Percentiles rank a stretch among this genome's conserved stretches.
Evolutionary conservation across 2,888 invertebrate genomes (phyloP).

Genomic region (Leptinotarsa peninsularis): DNA sequence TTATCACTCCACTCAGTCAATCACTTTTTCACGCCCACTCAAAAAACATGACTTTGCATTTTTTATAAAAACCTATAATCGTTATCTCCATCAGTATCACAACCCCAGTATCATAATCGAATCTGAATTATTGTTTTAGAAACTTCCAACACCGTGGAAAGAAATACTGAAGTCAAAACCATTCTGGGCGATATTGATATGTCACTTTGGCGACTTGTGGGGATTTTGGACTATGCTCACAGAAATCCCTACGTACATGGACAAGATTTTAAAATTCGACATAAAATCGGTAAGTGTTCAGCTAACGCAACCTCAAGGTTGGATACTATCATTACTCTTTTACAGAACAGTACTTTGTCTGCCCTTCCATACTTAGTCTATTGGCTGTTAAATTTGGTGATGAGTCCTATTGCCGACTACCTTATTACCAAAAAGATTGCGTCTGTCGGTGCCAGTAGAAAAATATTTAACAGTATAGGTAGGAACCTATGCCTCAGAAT

Average conservation of each 20-base stretch:
- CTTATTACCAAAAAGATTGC: slow-evolving; percentile 66
- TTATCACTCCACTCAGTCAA: no score
- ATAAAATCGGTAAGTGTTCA: slow-evolving; percentile 73
- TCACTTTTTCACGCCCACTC: no score
- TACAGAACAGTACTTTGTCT: slow-evolving; percentile 77
- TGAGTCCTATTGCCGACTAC: slow-evolving; percentile 76
- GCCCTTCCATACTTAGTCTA: slow-evolving; percentile 80
- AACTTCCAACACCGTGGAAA: slow-evolving; percentile 76
- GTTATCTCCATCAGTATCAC: no score
- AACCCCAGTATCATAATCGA: not conserved
- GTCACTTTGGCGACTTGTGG: slow-evolving; percentile 82
- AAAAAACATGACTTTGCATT: no score
- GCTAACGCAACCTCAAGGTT: not conserved
- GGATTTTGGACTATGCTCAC: slow-evolving; percentile 88
- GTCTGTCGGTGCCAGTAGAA: slow-evolving; percentile 56
- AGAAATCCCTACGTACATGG: slow-evolving; percentile 85
- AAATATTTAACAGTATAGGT: slow-evolving; percentile 59
- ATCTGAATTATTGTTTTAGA: slow-evolving; percentile 40
- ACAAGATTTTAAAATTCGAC: slow-evolving; percentile 76
- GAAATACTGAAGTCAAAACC: slow-evolving; percentile 80
- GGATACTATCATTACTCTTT: slow-evolving; percentile 48
- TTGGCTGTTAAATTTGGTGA: slow-evolving; percentile 78
- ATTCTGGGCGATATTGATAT: slow-evolving; percentile 78
- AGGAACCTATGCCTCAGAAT: slow-evolving; percentile 50
- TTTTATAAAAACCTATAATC: no score